Evolutionary conservation across 2,797 vertebrate species (phyloP).

Genomic region (Galagoides demidoff): DNA sequence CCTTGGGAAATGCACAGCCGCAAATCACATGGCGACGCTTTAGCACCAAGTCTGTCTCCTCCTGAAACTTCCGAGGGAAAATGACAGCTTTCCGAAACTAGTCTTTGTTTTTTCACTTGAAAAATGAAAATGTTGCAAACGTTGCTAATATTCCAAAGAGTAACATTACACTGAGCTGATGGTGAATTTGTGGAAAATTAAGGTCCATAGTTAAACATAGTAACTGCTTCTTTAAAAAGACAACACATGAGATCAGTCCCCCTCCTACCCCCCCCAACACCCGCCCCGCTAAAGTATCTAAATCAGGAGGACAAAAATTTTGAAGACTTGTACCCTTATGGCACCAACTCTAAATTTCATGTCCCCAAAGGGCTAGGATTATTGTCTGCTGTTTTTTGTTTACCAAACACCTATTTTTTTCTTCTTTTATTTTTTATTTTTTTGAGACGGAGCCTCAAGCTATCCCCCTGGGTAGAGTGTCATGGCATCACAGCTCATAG

Average conservation of each 20-base stretch:
- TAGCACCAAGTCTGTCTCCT: conserved; percentile 32
- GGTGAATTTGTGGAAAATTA: conserved; percentile 34
- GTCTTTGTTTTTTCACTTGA: conserved; percentile 20
- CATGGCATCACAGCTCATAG: too few relatives aligned
- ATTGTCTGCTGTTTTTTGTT: not conserved
- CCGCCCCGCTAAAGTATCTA: not conserved
- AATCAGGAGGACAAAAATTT: not conserved
- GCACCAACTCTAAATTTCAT: not conserved
- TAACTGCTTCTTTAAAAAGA: conserved; percentile 33
- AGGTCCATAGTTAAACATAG: not conserved
- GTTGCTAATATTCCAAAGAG: not conserved
- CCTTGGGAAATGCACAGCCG: conserved; percentile 41
- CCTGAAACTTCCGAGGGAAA: not conserved
- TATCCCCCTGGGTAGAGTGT: too few relatives aligned
- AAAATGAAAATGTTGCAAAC: conserved; percentile 58
- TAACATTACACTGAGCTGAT: not conserved
- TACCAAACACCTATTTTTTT: not conserved
- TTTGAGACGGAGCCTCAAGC: too few relatives aligned
- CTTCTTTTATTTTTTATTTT: not conserved
- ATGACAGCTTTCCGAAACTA: conserved; percentile 25
- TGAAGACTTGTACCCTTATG: not conserved
- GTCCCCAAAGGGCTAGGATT: not conserved
- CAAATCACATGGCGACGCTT: not conserved
- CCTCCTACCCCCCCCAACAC: accelerated
- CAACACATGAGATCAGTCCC: not conserved